Percentiles rank a stretch among this genome's conserved stretches.
phyloP scores from a whole-genome alignment of 2,888 invertebrate species.

The Noctua pronuba region DNA sequence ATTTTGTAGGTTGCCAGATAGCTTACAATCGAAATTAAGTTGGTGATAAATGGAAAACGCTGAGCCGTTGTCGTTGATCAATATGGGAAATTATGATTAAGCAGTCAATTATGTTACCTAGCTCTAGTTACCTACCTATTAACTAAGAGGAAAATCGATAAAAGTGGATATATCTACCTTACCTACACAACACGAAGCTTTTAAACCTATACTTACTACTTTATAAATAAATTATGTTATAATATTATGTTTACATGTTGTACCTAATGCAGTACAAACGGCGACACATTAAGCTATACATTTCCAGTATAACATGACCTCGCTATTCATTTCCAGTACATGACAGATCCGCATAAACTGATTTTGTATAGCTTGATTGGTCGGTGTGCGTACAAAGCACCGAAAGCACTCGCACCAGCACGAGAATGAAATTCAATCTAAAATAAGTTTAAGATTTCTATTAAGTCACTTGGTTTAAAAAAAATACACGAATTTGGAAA shows the following conservation, averaged over 20 bases:
- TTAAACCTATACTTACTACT: neutral
- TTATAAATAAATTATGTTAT: neutral
- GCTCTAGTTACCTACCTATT: neutral
- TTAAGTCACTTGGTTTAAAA: no score
- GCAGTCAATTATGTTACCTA: neutral
- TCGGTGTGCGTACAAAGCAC: no score
- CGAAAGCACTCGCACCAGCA: no score
- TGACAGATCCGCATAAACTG: no score
- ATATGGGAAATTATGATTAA: neutral
- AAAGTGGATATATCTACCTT: neutral
- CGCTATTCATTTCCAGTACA: no score
- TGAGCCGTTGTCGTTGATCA: neutral
- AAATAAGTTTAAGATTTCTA: no score
- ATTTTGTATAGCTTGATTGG: no score
- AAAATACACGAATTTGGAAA: no score
- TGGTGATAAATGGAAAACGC: neutral
- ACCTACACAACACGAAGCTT: neutral
- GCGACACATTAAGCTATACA: no score
- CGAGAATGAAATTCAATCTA: no score
- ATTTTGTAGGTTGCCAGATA: neutral
- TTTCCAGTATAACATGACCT: no score
- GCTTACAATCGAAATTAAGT: neutral
- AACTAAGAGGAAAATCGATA: neutral
- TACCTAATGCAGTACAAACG: neutral
- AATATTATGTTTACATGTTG: neutral